Evolutionary conservation across 2,888 invertebrate species (phyloP).

Genomic region (Auanema sp.): DNA sequence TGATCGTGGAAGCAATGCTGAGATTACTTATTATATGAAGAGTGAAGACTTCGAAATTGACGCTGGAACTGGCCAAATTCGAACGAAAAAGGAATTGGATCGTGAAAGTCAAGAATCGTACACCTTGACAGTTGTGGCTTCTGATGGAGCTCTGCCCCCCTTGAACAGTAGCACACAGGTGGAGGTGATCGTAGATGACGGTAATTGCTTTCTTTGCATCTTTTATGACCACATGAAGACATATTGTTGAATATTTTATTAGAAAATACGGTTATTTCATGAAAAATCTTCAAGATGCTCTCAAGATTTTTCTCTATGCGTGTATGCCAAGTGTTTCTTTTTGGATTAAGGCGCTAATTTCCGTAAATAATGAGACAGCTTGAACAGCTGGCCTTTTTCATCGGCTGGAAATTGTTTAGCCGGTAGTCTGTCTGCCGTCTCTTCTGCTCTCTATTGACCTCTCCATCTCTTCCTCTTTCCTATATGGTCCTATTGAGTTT

Average conservation of each 20-base stretch:
- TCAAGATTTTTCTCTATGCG: not conserved
- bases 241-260: not conserved
- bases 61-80: conserved; percentile 86
- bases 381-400: conserved; percentile 28
- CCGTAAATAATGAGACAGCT: conserved; percentile 34
- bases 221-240: not conserved
- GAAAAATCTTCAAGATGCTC: conserved; percentile 9
- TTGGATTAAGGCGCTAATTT: conserved; percentile 30
- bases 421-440: not conserved
- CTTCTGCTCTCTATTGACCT: not conserved
- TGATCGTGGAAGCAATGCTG: conserved; percentile 90
- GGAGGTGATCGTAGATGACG: conserved; percentile 89
- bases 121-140: conserved; percentile 85
- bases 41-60: conserved; percentile 79
- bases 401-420: conserved; percentile 1
- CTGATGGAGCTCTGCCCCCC: conserved; percentile 86
- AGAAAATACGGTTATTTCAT: not conserved
- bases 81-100: conserved; percentile 71
- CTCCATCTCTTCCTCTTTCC: not conserved
- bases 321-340: conserved; percentile 1
- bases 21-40: conserved; percentile 68
- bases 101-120: conserved; percentile 80
- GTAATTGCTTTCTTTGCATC: conserved; percentile 33
- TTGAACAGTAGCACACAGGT: conserved; percentile 91
- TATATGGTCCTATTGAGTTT: not conserved